Base-by-base conservation (phyloP, 2,797 vertebrate species). In the Eulemur rubriventer region DNA sequence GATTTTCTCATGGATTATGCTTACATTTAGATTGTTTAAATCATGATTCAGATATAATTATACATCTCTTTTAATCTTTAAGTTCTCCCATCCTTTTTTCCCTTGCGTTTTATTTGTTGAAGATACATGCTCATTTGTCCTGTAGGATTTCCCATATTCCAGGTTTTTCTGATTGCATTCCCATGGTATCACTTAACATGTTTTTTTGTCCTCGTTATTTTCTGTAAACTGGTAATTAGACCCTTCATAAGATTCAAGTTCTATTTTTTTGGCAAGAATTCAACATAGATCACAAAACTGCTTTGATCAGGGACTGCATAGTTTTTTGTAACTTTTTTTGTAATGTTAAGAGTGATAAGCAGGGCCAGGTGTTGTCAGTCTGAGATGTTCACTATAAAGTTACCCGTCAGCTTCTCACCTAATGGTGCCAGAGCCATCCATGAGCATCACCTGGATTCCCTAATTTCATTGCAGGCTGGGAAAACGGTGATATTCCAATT, bases 21-120 rank as follows among this genome's bases (percentile, higher is more conserved):
- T 97, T 83, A 43, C 22, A 84, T 95, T 79, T 61, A 35, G n/a
- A 57, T 63, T 65, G 18, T 46, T 91, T 80, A 84, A 76, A 63
- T 50, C n/a, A 69, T 38, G 6, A 78, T 63, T 18, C 6, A 80
- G 48, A 48, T 80, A 55, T 30, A 48, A n/a, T 75, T 67, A 41
- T 4, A 55, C 22, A 75, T 70, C 26, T 67, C 22, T 65, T 84
- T 88, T 85, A 84, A 91, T 75, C 1, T 92, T 75, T 88, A 83
- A 46, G 12, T 82, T 79, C 41, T 33, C 70, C 17, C 4, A 26
- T 43, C 69, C n/a, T 81, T 76, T 80, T 79, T 93, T 50, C 18
- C 26, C n/a, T 73, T 30, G 13, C 2, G 20, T 7, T 59, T 89
- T 91, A 61, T 81, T 78, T 89, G 30, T 91, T 93, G 33, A 87